These are phyloP conservation scores for Bombylius discolor DNA, from an alignment of 2,888 invertebrate genomes.

Conservation along the genomic window DNA sequence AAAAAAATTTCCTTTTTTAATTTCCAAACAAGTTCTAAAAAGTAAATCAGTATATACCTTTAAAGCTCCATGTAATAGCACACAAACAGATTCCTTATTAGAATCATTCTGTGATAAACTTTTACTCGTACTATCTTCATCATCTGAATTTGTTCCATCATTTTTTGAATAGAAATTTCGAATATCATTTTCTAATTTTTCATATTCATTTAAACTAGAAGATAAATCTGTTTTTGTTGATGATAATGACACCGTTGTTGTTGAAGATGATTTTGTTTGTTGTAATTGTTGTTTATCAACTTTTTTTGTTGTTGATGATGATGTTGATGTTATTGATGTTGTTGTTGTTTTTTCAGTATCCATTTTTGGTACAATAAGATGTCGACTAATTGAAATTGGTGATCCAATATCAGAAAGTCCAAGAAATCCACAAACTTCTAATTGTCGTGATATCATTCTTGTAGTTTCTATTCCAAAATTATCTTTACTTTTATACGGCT, in stretches of 20 bases:
- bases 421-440: slow-evolving; percentile 80
- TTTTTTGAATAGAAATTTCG: slow-evolving; percentile 31
- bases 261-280: slow-evolving; percentile 32
- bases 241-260: neutral
- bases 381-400: slow-evolving; percentile 81
- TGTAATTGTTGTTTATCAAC: slow-evolving; percentile 39
- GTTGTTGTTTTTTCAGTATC: slow-evolving; percentile 35
- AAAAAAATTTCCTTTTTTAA: neutral
- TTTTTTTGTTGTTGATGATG: slow-evolving; percentile 10
- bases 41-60: slow-evolving; percentile 43
- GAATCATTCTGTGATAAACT: slow-evolving; percentile 11
- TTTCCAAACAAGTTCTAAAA: neutral
- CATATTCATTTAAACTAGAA: slow-evolving; percentile 21
- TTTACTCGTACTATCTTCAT: slow-evolving; percentile 14
- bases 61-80: slow-evolving; percentile 81
- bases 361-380: slow-evolving; percentile 69
- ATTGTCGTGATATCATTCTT: slow-evolving; percentile 49
- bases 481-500: slow-evolving; percentile 24
- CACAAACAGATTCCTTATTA: slow-evolving; percentile 72
- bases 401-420: slow-evolving; percentile 80
- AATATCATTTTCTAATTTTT: slow-evolving; percentile 33
- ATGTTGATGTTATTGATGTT: slow-evolving; percentile 24
- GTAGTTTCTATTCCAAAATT: slow-evolving; percentile 10
- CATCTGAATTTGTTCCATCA: slow-evolving; percentile 26
- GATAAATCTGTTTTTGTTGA: neutral